Conservation (phyloP, 1,140 invertebrate genomes). For the Listronotus bonariensis region DNA sequence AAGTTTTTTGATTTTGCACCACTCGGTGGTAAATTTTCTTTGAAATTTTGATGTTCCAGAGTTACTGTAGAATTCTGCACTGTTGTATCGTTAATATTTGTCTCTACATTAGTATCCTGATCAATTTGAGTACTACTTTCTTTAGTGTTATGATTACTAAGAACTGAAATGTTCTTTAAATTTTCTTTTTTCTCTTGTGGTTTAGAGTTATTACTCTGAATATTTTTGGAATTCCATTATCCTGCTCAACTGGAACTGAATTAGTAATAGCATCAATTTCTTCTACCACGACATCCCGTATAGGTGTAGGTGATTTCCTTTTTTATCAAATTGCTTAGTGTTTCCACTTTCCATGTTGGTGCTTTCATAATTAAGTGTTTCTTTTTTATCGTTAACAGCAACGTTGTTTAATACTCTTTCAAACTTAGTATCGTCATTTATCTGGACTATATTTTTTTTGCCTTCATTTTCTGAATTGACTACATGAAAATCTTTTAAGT, state of each 20-base stretch:
- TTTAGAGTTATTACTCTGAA: neutral
- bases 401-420: neutral
- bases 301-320: slow-evolving; percentile 4
- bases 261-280: neutral
- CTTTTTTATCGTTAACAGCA: neutral
- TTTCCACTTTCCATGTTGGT: neutral
- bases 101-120: neutral
- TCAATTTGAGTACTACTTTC: neutral
- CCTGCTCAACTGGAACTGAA: neutral
- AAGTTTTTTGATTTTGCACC: slow-evolving; percentile 23
- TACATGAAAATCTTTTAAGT: neutral
- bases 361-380: neutral
- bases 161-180: neutral
- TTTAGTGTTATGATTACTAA: neutral
- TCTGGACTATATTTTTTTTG: neutral
- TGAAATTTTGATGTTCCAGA: neutral
- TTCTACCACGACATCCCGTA: neutral
- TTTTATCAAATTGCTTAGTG: neutral
- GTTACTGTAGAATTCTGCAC: too few relatives aligned
- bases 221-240: slow-evolving; percentile 4
- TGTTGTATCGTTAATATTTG: neutral
- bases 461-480: neutral
- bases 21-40: slow-evolving; percentile 27
- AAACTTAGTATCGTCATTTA: neutral
- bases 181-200: neutral